Base-by-base conservation (phyloP, 1,140 invertebrate genomes). In the Lordiphosa stackelbergi region DNA sequence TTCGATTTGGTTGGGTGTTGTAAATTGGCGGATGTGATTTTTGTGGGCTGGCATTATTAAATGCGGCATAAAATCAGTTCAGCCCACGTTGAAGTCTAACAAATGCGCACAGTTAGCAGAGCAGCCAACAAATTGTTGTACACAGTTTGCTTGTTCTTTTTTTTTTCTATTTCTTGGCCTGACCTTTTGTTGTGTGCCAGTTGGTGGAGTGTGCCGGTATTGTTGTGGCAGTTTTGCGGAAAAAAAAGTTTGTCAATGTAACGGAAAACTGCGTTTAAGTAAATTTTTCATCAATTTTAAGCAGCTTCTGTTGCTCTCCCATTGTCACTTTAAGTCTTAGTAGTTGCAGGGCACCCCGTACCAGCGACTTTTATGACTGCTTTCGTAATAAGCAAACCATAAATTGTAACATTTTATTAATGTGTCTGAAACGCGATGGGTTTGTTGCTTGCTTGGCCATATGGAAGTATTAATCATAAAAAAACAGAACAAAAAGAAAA, bases 21-120 rank as follows among this genome's bases (percentile, higher is more conserved):
- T 84, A 77, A 83, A 84, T 81, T 83, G 72, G 72, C 77, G 77
- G 77, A 83, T 83, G 77, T 83, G 72, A 83, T 77, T 83, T 83
- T 72, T 77, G 68, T 83, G 77, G 72, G 77, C 63, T 72, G 73
- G 77, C 69, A 77, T 75, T 83, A 83, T 83, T 83, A 83, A 83
- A 83, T 83, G 77, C 72, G 64, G 77, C 78, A 83, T 83, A 83
- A 83, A 83, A 83, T 81, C 75, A 59, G 64, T 66, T 35, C 31
- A 53, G 57, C 34, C 51, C 51, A 63, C 59, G 65, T 69, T 65
- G 72, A 83, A 77, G 57, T 69, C 77, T 84, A 73, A 83, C 77
- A 83, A 84, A 83, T 75, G 72, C 78, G 45, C 58, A 73, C 77
- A 77, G 69, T 77, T 83, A 83, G 78, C 73, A 66, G 16, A 55